Evolutionary conservation across 2,797 vertebrate species (phyloP).

Genomic region (Sebastiscus tertius): DNA sequence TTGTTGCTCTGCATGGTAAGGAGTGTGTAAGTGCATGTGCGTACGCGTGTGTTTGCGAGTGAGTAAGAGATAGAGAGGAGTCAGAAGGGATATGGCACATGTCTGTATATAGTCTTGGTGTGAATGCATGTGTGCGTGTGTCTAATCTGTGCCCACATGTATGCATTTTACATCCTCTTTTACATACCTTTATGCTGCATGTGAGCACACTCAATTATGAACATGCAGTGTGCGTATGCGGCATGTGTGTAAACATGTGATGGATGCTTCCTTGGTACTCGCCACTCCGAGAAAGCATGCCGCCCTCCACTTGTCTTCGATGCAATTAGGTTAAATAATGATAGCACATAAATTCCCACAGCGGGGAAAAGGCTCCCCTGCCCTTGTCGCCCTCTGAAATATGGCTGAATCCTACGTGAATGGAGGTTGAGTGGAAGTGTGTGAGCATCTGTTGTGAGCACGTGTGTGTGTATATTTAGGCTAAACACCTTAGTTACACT

Average conservation of each 20-base stretch:
- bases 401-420: constrained; percentile 51
- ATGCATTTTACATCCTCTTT: constrained; percentile 10
- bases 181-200: constrained; percentile 1
- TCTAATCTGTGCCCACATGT: constrained; percentile 5
- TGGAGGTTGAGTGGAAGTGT: constrained; percentile 43
- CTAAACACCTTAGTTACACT: too few relatives aligned
- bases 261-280: constrained; percentile 52
- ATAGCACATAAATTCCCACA: constrained; percentile 70
- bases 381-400: constrained; percentile 73
- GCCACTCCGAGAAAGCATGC: constrained; percentile 55
- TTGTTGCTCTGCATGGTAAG: constrained; percentile 67
- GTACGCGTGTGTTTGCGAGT: constrained; percentile 17
- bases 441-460: not conserved
- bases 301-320: constrained; percentile 72
- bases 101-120: constrained; percentile 21
- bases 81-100: constrained; percentile 34
- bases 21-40: constrained; percentile 39
- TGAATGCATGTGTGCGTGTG: not conserved
- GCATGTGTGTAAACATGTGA: constrained; percentile 50
- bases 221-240: constrained; percentile 1
- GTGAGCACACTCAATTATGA: constrained; percentile 15
- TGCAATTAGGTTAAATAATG: constrained; percentile 81
- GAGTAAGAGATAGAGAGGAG: constrained; percentile 19
- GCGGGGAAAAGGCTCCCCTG: constrained; percentile 64
- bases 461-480: not conserved